These are phyloP conservation scores for Poeciliopsis infans DNA, from an alignment of 2,797 vertebrate species.

Conservation along the genomic window DNA sequence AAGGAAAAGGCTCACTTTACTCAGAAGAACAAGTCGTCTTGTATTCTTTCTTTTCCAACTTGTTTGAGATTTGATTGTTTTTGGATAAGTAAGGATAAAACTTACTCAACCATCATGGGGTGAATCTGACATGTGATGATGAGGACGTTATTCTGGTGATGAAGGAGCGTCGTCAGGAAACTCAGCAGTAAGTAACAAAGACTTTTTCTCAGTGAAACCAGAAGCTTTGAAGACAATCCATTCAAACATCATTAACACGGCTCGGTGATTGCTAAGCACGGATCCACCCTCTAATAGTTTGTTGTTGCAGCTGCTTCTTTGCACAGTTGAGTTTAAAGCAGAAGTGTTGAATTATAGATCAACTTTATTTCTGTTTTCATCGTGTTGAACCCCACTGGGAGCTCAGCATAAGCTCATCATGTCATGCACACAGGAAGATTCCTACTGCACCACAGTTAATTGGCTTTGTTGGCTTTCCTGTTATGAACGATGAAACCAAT, in stretches of 20 bases:
- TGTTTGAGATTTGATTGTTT: neutral
- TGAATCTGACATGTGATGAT: constrained; percentile 34
- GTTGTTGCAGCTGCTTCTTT: constrained; percentile 3
- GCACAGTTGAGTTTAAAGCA: constrained; percentile 19
- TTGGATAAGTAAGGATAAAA: constrained; percentile 9
- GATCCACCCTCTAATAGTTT: neutral
- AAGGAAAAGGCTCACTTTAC: neutral
- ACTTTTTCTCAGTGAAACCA: neutral
- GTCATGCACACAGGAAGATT: constrained; percentile 14
- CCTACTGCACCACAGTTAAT: neutral
- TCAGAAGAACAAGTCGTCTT: neutral
- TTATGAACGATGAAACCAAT: neutral
- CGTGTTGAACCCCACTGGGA: constrained; percentile 27
- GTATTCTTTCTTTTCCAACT: too few relatives aligned
- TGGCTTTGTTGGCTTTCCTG: too few relatives aligned
- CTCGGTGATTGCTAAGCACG: too few relatives aligned
- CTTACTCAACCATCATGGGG: constrained; percentile 52
- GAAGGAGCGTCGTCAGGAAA: constrained; percentile 22
- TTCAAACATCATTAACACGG: neutral
- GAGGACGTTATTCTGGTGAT: constrained; percentile 32
- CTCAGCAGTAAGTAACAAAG: constrained; percentile 37
- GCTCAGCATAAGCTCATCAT: constrained; percentile 35
- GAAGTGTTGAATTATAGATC: constrained; percentile 66
- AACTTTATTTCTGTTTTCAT: constrained; percentile 58
- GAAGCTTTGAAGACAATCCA: neutral